These are phyloP conservation scores for Neomonachus schauinslandi DNA, from an alignment of 2,113 vertebrate genomes.

Conservation along the genomic window DNA sequence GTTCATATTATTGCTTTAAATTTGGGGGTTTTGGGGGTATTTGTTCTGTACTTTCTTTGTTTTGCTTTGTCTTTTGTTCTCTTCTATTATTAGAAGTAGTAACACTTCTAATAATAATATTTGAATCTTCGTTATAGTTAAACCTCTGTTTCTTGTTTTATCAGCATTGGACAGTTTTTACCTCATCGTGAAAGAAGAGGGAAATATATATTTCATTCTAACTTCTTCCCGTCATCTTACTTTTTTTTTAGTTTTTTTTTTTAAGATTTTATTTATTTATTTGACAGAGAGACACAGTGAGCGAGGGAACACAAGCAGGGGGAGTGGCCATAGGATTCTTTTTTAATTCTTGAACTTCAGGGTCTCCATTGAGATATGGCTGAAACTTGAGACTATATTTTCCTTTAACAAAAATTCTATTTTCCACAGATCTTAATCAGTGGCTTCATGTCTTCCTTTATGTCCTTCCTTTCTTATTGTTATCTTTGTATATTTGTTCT, in stretches of 20 bases:
- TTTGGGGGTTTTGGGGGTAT: background rate
- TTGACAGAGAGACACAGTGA: too few species aligned
- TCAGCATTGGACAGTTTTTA: slow-evolving; percentile 13
- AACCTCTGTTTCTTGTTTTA: slow-evolving; percentile 16
- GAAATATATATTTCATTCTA: slow-evolving; percentile 31
- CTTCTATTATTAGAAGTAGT: too few species aligned
- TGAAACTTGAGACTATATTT: background rate
- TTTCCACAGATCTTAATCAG: background rate
- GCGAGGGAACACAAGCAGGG: too few species aligned
- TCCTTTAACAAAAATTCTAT: slow-evolving; percentile 8
- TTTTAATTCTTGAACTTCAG: background rate
- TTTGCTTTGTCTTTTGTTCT: slow-evolving; percentile 42
- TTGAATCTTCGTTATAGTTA: slow-evolving; percentile 40
- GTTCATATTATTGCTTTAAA: background rate
- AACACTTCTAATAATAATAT: slow-evolving; percentile 24
- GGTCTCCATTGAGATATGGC: background rate
- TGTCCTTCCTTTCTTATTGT: background rate
- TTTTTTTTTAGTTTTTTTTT: background rate
- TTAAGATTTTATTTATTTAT: background rate
- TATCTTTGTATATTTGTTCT: slow-evolving; percentile 18
- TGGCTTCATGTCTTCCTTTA: slow-evolving; percentile 10
- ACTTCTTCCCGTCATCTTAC: background rate
- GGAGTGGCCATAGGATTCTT: background rate
- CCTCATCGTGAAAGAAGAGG: slow-evolving; percentile 6
- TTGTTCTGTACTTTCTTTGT: background rate